Percentiles rank a stretch among this genome's conserved stretches.
These are phyloP conservation scores for Oreotrochilus melanogaster DNA, from an alignment of 2,113 vertebrate genomes.

Conservation along the genomic window DNA sequence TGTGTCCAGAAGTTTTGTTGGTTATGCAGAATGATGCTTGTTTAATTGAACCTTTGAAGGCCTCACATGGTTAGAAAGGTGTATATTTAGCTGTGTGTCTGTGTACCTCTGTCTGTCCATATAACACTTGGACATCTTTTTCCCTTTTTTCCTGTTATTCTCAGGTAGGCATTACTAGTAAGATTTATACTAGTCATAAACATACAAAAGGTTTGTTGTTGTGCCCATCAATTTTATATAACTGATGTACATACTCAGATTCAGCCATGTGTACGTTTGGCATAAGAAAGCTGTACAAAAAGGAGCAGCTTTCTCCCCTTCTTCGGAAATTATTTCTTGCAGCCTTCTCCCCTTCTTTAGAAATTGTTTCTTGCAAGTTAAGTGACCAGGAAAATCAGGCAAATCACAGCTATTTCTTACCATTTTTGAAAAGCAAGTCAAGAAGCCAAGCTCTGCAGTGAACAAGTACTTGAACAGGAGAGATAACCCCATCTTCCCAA, in stretches of 20 bases:
- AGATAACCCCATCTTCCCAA: background rate
- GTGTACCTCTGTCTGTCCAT: background rate
- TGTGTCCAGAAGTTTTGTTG: background rate
- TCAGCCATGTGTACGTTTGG: background rate
- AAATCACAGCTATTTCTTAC: background rate
- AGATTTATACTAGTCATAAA: background rate
- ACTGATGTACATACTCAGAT: rapidly evolving
- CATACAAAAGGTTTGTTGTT: background rate
- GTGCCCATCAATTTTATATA: background rate
- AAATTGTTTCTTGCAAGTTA: background rate
- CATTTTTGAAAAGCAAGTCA: background rate
- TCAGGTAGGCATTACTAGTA: background rate
- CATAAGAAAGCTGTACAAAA: background rate
- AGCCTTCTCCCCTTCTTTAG: background rate
- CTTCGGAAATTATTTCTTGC: background rate
- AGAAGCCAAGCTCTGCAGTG: background rate
- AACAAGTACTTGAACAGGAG: background rate
- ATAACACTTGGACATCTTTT: background rate
- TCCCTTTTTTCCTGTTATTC: background rate
- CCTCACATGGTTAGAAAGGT: background rate
- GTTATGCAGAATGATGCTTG: background rate
- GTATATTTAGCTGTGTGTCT: background rate
- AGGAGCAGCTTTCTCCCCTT: background rate
- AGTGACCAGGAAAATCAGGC: background rate
- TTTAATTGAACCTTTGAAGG: background rate